phyloP scores from a whole-genome alignment of 2,113 vertebrate species.

The Cheirogaleus medius region DNA sequence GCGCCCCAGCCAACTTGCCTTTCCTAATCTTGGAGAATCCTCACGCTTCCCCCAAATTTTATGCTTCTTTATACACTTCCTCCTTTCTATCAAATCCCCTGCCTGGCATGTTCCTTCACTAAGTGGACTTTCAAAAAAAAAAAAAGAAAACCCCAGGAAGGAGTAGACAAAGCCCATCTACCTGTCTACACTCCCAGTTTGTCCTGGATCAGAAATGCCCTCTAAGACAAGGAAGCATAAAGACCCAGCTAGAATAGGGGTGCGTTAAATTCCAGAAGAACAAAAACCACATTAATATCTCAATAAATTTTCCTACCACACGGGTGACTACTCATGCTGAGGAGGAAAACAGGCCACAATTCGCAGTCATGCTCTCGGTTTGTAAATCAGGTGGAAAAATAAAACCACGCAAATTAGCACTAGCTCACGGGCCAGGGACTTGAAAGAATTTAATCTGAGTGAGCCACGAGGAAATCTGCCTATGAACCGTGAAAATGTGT shows the following conservation, averaged over 20 bases:
- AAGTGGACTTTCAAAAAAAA: background rate
- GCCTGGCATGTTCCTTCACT: background rate
- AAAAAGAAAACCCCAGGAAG: background rate
- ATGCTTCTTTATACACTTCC: background rate
- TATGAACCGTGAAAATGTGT: background rate
- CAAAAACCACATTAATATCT: background rate
- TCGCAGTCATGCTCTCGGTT: background rate
- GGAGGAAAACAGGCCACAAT: background rate
- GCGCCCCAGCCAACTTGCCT: background rate
- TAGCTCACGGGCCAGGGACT: background rate
- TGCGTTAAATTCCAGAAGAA: background rate
- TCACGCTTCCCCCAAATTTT: background rate
- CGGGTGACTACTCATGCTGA: background rate
- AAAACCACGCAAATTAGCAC: background rate
- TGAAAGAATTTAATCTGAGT: slow-evolving; percentile 13
- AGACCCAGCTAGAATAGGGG: background rate
- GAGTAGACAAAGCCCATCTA: background rate
- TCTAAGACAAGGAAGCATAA: background rate
- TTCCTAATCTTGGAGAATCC: background rate
- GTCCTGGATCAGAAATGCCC: background rate
- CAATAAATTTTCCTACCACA: background rate
- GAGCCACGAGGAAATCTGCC: background rate
- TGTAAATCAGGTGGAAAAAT: slow-evolving; percentile 34
- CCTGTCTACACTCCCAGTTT: background rate
- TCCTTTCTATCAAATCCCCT: too few relatives aligned